Base-by-base conservation (phyloP, 2,113 vertebrate species). In the Chaetura pelagica region DNA sequence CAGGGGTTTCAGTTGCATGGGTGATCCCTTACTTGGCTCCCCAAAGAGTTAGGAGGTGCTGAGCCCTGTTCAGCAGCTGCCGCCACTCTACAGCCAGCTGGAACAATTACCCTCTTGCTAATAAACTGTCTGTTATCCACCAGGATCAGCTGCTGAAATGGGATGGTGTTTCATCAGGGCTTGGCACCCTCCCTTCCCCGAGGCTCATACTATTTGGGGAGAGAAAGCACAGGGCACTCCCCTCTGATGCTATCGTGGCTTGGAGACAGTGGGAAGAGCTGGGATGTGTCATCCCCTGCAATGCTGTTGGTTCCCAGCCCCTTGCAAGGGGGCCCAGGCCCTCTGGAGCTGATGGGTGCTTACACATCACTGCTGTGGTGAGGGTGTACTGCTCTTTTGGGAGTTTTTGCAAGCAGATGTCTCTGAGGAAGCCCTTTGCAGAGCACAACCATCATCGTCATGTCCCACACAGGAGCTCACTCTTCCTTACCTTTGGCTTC, bases 81-180 rank as follows among this genome's bases (percentile, higher is more conserved):
- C 76, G 75, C 22, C 34, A 16, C 32, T 26, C 26, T 62, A 10
- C 49, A 90, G 54, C 22, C 82, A 74, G 68, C 42, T 79, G 55
- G 59, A 86, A 55, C 51, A 77, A 72, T 44, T 69, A 40, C 24
- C 14, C 2, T 66, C 46, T 59, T 1, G 0, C 49, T 23, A 57
- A 40, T 52, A 85, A 95, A 51, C 82, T 48, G 16, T 51, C 74
- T 93, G 58, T 80, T 94, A 92, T 90, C 92, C 23, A 8, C 55
- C 2, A 15, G 63, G 52, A 96, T 90, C 86, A 0, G 55, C 94
- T 51, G 61, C 73, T 90, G 89, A 81, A 85, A 81, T 61, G 24
- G 76, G 55, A 96, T 57, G 57, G 73, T 74, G 80, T 94, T 95
- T 71, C 30, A 8, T 55, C 48, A 77, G 59, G 42, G 72, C 34